Evolutionary conservation across 53 echinoderm and acorn worm genomes (phyloP).

Genomic region (Henricia sp.): DNA sequence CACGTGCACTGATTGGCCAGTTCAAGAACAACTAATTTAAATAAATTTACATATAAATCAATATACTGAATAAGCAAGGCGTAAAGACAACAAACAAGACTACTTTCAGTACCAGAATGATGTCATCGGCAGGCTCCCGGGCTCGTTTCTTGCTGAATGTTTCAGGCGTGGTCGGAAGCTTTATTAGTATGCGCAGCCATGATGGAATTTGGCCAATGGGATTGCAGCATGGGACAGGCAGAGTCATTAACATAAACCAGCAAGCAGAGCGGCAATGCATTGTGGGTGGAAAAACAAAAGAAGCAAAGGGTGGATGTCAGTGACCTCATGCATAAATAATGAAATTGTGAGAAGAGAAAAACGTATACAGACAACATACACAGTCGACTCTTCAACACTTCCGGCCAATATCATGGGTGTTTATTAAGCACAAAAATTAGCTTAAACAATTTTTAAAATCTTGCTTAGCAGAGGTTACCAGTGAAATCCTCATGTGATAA

Average conservation of each 20-base stretch:
- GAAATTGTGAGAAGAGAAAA: conserved; percentile 60
- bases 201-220: conserved; percentile 99
- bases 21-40: conserved; percentile 24
- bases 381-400: conserved; percentile 41
- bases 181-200: conserved; percentile 99
- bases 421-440: no score
- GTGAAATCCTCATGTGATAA: no score
- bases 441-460: no score
- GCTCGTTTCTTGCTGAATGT: conserved; percentile 97
- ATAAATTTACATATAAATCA: conserved; percentile 69
- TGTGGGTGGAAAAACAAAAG: conserved; percentile 99
- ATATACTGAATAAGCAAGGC: conserved; percentile 65
- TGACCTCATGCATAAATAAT: conserved; percentile 75
- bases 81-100: conserved; percentile 61
- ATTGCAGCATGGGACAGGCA: conserved; percentile 99
- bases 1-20: conserved; percentile 62
- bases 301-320: conserved; percentile 97
- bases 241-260: conserved; percentile 99
- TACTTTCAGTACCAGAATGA: conserved; percentile 97
- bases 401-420: no score
- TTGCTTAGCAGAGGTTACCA: no score
- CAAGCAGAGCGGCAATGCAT: conserved; percentile 99
- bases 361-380: conserved; percentile 60
- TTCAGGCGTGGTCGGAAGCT: conserved; percentile 99
- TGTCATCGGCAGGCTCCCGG: conserved; percentile 93